Percentiles rank a stretch among this genome's conserved stretches.
Evolutionary conservation across 2,888 invertebrate species (phyloP).

Genomic region (Tinea pellionella): DNA sequence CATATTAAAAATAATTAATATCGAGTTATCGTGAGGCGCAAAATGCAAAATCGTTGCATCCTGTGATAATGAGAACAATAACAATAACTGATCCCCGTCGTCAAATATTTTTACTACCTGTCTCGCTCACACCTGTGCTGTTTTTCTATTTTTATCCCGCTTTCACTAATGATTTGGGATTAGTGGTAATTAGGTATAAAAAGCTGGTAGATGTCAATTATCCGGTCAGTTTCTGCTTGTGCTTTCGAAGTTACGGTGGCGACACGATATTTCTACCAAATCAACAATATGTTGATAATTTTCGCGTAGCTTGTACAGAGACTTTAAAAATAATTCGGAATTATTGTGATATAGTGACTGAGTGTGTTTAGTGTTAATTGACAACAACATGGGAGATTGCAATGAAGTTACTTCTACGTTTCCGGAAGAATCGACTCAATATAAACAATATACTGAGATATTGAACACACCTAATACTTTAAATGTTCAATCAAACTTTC

Average conservation of each 20-base stretch:
- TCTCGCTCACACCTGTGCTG: background rate
- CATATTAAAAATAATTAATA: too few relatives aligned
- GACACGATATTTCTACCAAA: background rate
- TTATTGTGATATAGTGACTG: background rate
- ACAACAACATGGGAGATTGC: constrained; percentile 57
- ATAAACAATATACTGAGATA: background rate
- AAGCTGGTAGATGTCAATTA: background rate
- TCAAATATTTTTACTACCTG: background rate
- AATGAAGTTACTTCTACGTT: constrained; percentile 64
- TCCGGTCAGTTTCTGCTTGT: background rate
- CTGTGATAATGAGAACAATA: background rate
- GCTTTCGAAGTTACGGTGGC: background rate
- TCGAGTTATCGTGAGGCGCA: too few relatives aligned
- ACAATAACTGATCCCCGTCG: background rate
- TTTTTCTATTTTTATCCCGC: background rate
- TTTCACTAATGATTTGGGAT: background rate
- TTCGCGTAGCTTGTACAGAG: too few relatives aligned
- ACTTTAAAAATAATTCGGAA: too few relatives aligned
- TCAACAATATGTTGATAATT: too few relatives aligned
- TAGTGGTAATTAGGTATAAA: background rate
- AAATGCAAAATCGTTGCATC: background rate
- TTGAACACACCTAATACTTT: background rate
- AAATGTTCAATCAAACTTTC: background rate
- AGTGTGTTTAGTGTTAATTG: background rate
- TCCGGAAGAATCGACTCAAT: constrained; percentile 70